Evolutionary conservation across 2,113 vertebrate species (phyloP).

Genomic region (Anser cygnoides): DNA sequence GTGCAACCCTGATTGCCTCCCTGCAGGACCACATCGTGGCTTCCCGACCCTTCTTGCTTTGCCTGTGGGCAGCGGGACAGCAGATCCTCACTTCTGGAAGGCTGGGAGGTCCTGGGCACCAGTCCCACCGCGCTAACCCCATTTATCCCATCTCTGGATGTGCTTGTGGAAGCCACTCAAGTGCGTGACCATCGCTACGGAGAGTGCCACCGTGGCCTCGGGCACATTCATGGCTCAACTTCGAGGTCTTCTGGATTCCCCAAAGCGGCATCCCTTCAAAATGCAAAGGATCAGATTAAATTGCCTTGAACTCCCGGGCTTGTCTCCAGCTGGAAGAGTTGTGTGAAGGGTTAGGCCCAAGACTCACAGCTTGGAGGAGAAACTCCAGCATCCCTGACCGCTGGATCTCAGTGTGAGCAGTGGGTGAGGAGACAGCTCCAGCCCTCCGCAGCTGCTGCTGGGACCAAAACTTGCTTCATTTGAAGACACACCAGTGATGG

Average conservation of each 20-base stretch:
- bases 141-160: neutral
- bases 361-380: neutral
- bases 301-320: neutral
- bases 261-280: neutral
- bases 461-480: neutral
- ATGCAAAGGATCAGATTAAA: neutral
- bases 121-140: neutral
- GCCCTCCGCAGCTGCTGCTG: neutral
- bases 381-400: neutral
- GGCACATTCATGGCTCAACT: neutral
- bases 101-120: neutral
- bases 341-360: neutral
- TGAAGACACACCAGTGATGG: neutral
- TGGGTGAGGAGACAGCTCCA: neutral
- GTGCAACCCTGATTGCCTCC: neutral
- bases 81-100: neutral
- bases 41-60: neutral
- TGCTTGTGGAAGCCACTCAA: neutral
- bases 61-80: accelerated
- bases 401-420: neutral
- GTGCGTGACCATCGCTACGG: neutral
- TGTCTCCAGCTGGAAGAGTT: neutral
- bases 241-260: neutral
- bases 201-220: neutral
- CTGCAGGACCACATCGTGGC: accelerated